A percentile compares a stretch with the other conserved stretches of the same genome.
phyloP scores from a whole-genome alignment of 2,888 invertebrate genomes.

The Anorthoa munda region DNA sequence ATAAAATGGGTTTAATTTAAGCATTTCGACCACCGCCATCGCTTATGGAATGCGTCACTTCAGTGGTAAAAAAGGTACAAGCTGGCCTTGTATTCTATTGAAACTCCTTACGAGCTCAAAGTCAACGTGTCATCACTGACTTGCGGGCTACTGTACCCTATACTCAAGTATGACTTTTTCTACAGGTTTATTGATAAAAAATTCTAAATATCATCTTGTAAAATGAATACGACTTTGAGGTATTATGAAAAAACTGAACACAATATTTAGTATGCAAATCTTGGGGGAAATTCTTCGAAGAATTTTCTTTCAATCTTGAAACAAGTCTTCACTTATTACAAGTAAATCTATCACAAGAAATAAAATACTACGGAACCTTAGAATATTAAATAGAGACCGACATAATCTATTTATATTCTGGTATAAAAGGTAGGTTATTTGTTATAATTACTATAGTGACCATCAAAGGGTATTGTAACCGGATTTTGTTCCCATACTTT shows the following conservation, averaged over 20 bases:
- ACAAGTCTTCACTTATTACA: not conserved
- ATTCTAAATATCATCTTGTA: too few relatives aligned
- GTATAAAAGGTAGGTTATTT: constrained; percentile 80
- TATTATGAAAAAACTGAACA: not conserved
- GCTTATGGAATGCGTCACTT: too few relatives aligned
- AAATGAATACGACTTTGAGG: not conserved
- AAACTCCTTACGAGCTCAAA: too few relatives aligned
- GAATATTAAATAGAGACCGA: not conserved
- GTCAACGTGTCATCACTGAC: too few relatives aligned
- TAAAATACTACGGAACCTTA: constrained; percentile 45
- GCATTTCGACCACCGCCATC: too few relatives aligned
- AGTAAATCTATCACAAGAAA: constrained; percentile 3
- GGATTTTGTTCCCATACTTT: constrained; percentile 71
- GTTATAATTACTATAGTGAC: constrained; percentile 83
- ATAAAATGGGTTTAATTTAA: too few relatives aligned
- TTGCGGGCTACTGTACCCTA: too few relatives aligned
- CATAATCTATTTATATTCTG: constrained; percentile 64
- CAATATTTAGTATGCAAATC: constrained; percentile 19
- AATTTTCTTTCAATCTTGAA: constrained; percentile 19
- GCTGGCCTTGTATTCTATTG: too few relatives aligned
- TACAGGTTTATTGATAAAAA: too few relatives aligned
- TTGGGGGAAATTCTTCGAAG: constrained; percentile 1
- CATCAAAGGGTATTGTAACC: constrained; percentile 79
- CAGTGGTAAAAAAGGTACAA: too few relatives aligned
- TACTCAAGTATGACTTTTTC: too few relatives aligned